A percentile compares a stretch with the other conserved stretches of the same genome.
Evolutionary conservation across 2,888 invertebrate species (phyloP).

Genomic region (Rhagonycha lutea): DNA sequence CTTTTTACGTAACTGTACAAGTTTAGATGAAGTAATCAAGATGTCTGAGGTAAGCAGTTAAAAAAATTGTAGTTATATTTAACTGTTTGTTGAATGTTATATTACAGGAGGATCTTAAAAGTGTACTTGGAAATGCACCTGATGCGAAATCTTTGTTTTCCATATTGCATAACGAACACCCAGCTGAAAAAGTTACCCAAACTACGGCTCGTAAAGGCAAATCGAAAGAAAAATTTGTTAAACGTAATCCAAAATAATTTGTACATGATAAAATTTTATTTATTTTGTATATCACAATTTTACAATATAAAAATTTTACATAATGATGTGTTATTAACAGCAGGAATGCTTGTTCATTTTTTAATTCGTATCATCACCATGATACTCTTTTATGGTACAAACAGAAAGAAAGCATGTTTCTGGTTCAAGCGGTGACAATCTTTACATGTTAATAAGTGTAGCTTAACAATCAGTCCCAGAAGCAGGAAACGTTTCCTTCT

Average conservation of each 20-base stretch:
- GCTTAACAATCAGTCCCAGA: too few species aligned
- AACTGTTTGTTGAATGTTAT: conserved; percentile 33
- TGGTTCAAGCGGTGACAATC: too few species aligned
- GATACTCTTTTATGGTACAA: too few species aligned
- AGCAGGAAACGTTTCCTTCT: too few species aligned
- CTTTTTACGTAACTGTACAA: conserved; percentile 75
- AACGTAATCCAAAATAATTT: conserved; percentile 20
- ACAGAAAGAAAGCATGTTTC: too few species aligned
- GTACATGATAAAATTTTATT: conserved; percentile 1
- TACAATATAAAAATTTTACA: background rate
- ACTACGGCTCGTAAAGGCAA: conserved; percentile 40
- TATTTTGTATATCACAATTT: conserved; percentile 3
- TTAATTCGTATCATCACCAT: too few species aligned
- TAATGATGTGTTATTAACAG: background rate
- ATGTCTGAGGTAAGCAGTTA: conserved; percentile 60
- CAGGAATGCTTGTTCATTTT: too few species aligned
- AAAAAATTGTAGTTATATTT: conserved; percentile 9
- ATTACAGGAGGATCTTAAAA: conserved; percentile 70
- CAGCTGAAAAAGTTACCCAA: conserved; percentile 58
- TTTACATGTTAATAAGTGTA: too few species aligned
- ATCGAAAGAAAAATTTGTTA: conserved; percentile 33
- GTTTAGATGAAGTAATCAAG: conserved; percentile 66
- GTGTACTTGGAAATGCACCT: conserved; percentile 72
- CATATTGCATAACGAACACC: conserved; percentile 70
- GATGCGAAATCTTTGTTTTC: conserved; percentile 73